These are phyloP conservation scores for Dendroctonus ponderosae DNA, from an alignment of 1,140 invertebrate species.

Conservation along the genomic window DNA sequence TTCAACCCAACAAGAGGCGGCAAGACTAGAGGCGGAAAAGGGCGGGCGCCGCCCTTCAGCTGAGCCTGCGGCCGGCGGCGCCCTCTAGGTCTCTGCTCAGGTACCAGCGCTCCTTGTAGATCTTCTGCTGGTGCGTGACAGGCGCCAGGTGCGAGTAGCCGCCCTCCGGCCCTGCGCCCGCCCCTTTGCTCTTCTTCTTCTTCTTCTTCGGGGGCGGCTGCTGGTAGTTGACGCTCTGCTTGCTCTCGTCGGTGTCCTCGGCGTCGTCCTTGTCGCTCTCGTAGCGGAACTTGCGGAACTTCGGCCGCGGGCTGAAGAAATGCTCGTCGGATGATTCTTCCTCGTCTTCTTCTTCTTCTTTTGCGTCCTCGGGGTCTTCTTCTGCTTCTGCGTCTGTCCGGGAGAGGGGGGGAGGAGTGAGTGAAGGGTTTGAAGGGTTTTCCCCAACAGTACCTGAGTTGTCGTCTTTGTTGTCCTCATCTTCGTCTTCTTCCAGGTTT, in stretches of 20 bases:
- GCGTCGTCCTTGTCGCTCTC: constrained; percentile 23
- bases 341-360: too few species aligned
- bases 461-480: background rate
- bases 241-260: constrained; percentile 12
- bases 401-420: too few species aligned
- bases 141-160: constrained; percentile 40
- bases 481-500: constrained; percentile 23
- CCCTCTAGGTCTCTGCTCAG: constrained; percentile 38
- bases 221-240: constrained; percentile 8
- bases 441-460: background rate
- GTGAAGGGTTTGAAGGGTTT: too few species aligned
- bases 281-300: too few species aligned
- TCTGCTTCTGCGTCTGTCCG: too few species aligned
- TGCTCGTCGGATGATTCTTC: background rate
- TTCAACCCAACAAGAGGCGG: too few species aligned
- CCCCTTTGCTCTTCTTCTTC: constrained; percentile 27
- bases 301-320: background rate
- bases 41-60: too few species aligned
- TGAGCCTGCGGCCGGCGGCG: too few species aligned
- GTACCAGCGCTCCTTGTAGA: constrained; percentile 45
- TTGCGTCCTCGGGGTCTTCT: too few species aligned
- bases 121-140: constrained; percentile 42
- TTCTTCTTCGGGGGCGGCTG: constrained; percentile 24
- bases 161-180: constrained; percentile 32
- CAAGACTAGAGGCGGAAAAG: too few species aligned